phyloP scores from a whole-genome alignment of 2,888 invertebrate genomes.

The Tipula unca region DNA sequence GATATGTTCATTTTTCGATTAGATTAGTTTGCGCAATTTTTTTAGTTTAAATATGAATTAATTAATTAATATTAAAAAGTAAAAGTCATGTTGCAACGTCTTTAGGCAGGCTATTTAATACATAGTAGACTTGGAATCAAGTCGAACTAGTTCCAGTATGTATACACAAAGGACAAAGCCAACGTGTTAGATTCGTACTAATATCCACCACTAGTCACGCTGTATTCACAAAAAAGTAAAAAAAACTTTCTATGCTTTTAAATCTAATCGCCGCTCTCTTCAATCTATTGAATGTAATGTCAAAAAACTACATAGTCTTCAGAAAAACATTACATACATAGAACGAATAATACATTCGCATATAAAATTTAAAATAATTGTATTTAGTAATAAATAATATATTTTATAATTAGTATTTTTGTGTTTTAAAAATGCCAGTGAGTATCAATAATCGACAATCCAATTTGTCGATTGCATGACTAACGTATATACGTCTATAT shows the following conservation, averaged over 20 bases:
- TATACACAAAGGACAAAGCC: too few relatives aligned
- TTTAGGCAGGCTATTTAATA: too few relatives aligned
- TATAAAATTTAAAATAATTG: background rate
- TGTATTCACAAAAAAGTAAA: background rate
- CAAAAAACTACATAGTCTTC: background rate
- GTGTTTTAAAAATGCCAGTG: background rate
- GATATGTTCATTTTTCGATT: too few relatives aligned
- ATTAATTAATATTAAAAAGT: too few relatives aligned
- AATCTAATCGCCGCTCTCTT: background rate
- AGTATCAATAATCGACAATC: background rate
- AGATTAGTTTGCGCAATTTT: too few relatives aligned
- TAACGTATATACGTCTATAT: background rate
- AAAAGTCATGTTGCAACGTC: too few relatives aligned
- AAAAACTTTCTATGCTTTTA: background rate
- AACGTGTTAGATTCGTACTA: too few relatives aligned
- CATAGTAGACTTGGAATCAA: too few relatives aligned
- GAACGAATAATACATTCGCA: background rate
- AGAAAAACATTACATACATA: background rate
- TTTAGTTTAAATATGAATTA: too few relatives aligned
- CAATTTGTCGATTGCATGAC: background rate
- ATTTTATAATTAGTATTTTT: background rate
- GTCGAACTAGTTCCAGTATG: too few relatives aligned
- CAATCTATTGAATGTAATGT: background rate
- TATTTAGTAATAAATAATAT: background rate
- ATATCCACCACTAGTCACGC: background rate